Conservation (phyloP, 2,113 vertebrate genomes). For the Cathartes aura region DNA sequence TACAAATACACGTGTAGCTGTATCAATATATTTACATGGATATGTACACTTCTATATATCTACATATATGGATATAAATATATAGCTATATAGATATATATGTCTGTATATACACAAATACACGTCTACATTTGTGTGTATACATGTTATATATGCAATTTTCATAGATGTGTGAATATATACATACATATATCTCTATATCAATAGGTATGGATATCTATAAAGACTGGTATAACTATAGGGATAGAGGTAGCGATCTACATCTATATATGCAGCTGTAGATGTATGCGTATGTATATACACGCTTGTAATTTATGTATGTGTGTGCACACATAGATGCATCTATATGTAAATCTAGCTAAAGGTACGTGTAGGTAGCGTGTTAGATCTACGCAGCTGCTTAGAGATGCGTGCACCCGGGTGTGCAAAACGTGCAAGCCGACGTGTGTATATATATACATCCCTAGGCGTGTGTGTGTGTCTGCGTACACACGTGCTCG, state of each 20-base stretch:
- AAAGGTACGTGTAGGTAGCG: rapidly evolving
- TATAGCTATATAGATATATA: neutral
- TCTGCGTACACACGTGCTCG: neutral
- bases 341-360: too few relatives aligned
- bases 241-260: neutral
- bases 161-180: neutral
- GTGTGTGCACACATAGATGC: neutral
- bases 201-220: neutral
- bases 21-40: neutral
- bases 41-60: neutral
- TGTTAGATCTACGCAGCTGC: rapidly evolving
- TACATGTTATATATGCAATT: neutral
- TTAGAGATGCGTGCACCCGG: too few relatives aligned
- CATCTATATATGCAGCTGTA: neutral
- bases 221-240: neutral
- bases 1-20: neutral
- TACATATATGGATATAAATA: neutral
- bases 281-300: neutral
- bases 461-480: too few relatives aligned
- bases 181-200: neutral
- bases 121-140: neutral
- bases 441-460: too few relatives aligned
- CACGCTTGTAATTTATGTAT: too few relatives aligned
- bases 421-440: too few relatives aligned
- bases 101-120: neutral